phyloP scores from a whole-genome alignment of 2,888 invertebrate genomes.

The Galeruca laticollis region DNA sequence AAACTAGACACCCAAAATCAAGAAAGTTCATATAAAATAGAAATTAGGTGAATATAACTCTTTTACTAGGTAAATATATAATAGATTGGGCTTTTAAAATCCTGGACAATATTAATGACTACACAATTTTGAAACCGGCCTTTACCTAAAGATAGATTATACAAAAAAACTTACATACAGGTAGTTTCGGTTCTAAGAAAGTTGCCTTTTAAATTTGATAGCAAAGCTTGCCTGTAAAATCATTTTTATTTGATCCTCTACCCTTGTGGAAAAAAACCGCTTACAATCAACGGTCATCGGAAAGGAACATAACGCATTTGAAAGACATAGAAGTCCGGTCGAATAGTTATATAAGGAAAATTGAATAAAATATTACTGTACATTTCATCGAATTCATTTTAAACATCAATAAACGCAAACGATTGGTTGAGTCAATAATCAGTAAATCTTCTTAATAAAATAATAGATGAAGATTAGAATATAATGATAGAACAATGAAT shows the following conservation, averaged over 20 bases:
- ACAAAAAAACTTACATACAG: constrained; percentile 10
- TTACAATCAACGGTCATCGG: neutral
- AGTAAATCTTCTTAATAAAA: no score
- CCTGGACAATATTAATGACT: no score
- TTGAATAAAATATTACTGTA: no score
- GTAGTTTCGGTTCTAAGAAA: constrained; percentile 14
- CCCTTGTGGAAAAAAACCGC: constrained; percentile 2
- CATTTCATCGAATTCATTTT: no score
- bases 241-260: neutral
- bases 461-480: no score
- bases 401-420: no score
- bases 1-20: no score
- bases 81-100: no score
- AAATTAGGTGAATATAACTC: neutral
- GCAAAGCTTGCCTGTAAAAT: neutral
- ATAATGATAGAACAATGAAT: no score
- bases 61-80: neutral
- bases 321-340: neutral
- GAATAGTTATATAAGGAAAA: neutral
- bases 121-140: no score
- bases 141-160: neutral
- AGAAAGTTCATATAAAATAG: no score
- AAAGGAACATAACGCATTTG: neutral
- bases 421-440: no score
- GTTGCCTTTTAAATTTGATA: constrained; percentile 7